Evolutionary conservation across 2,797 vertebrate genomes (phyloP).

Genomic region (Myotis planiceps): DNA sequence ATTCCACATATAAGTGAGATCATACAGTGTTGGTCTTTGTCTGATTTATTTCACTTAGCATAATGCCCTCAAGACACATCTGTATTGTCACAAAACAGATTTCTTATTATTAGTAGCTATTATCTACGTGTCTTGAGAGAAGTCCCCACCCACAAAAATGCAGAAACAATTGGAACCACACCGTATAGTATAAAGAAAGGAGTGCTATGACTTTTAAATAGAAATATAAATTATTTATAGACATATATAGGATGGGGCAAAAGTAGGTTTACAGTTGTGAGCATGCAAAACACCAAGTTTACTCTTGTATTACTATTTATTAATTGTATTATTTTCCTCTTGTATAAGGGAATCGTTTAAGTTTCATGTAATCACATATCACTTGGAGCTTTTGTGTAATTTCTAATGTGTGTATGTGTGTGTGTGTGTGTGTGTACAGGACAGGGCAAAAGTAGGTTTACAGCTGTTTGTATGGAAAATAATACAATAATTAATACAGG

Average conservation of each 20-base stretch:
- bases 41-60: neutral
- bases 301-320: neutral
- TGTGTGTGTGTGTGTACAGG: no score
- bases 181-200: neutral
- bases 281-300: neutral
- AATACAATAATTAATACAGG: no score
- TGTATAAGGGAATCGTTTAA: no score
- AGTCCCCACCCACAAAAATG: neutral
- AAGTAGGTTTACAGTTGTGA: neutral
- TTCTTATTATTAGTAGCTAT: neutral
- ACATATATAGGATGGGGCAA: neutral
- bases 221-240: neutral
- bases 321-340: neutral
- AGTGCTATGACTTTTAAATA: neutral
- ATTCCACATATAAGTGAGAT: neutral
- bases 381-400: no score
- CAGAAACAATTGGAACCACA: neutral
- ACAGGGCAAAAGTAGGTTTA: no score
- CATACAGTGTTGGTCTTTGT: neutral
- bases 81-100: neutral
- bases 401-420: no score
- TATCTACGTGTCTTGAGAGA: neutral
- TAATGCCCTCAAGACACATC: neutral
- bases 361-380: no score
- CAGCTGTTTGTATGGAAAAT: no score